Evolutionary conservation across 2,113 vertebrate genomes (phyloP), one percentile per base, ranked within the genome.

Genomic region (Pangasianodon gigas): DNA sequence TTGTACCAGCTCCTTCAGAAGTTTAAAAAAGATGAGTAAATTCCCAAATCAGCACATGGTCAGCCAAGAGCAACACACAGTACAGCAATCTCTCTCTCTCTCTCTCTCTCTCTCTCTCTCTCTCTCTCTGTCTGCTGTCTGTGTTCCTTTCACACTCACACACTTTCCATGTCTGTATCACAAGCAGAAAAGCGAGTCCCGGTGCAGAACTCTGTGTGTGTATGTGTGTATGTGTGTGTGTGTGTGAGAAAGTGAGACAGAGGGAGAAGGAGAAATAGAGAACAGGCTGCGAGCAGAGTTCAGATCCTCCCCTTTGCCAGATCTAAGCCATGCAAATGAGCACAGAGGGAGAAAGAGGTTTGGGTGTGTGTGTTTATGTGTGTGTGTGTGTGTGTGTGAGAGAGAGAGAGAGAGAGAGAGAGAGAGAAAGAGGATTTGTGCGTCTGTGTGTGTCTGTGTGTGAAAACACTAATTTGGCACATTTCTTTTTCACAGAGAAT

Each of bases 281-380:
- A 60, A 71, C 6, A 46, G 82, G 52, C 52, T 83, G 62, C 4
- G 62, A 52, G 48, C 14, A 26, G 75, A 87, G 85, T 90, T 89
- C 91, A 91, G 89, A 85, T 84, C 79, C 91, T 87, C 88, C 92
- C 91, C 88, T 92, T 90, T 88, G 74, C 71, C 87, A 90, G 81
- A 92, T 90, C 89, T 92, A 90, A 92, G 87, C 87, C 91, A 90
- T 89, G 91, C 84, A 69, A 87, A 88, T 85, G 67, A 29, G 84
- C 58, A 87, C 54, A 54, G 87, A 60, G 82, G 32, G 80, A 79
- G 62, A 89, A 74, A 83, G 32, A 81, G 88, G 51, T 81, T 24
- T 83, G 71, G 13, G 13, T 60, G 80, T 54, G 88, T 87, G 91
- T 88, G 90, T 88, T 84, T 90, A 84, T 48, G 56, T 67, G 84